Evolutionary conservation across 2,113 vertebrate genomes (phyloP).

Genomic region (human): GRCh38 chr3:23441501-23442000

Average conservation of each 20-base stretch:
- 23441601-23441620: background rate
- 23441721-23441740: background rate
- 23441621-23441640: background rate
- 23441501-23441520: no score
- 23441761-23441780: constrained; percentile 28
- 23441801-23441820: constrained; percentile 53
- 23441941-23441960: background rate
- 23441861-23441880: background rate
- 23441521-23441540: no score
- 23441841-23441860: background rate
- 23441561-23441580: constrained; percentile 16
- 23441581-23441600: constrained; percentile 37
- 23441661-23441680: fast-evolving
- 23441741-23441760: constrained; percentile 7
- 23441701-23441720: constrained; percentile 20
- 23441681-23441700: background rate
- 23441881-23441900: background rate
- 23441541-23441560: background rate
- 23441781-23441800: constrained; percentile 49
- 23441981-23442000: background rate
- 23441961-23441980: constrained; percentile 17
- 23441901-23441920: background rate
- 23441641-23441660: fast-evolving
- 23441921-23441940: constrained; percentile 7
- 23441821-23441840: constrained; percentile 56